A percentile compares a stretch with the other conserved stretches of the same genome.
Conservation (phyloP, 1,140 invertebrate genomes). For the Temnothorax longispinosus region DNA sequence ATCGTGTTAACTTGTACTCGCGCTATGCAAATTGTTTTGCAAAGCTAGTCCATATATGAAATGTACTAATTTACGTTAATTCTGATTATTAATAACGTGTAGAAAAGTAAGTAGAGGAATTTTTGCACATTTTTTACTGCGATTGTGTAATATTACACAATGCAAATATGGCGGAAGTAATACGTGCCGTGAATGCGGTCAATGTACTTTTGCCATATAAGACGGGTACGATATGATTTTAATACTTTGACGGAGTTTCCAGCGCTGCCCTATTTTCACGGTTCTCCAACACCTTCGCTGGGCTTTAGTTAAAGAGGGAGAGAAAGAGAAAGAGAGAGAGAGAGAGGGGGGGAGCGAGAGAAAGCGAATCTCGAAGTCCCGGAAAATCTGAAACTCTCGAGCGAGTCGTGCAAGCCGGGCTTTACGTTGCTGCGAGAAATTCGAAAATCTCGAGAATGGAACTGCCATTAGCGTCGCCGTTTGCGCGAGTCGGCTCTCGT, state of each 20-base stretch:
- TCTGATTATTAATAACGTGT: background rate
- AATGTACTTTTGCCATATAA: conserved; percentile 4
- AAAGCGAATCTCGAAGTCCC: conserved; percentile 50
- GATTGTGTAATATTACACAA: background rate
- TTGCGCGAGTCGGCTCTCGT: conserved; percentile 41
- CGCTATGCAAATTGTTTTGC: background rate
- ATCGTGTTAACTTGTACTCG: background rate
- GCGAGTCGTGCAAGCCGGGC: conserved; percentile 28
- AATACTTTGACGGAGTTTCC: conserved; percentile 66
- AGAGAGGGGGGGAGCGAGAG: background rate
- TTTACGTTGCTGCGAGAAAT: conserved; percentile 65
- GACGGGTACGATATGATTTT: conserved; percentile 47
- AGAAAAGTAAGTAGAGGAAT: background rate
- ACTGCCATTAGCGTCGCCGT: conserved; percentile 65
- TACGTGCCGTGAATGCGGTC: conserved; percentile 37
- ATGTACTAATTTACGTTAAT: background rate
- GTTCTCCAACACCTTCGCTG: background rate
- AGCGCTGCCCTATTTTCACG: conserved; percentile 50
- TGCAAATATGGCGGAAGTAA: conserved; percentile 5
- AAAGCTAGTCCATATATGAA: background rate
- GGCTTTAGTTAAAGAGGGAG: background rate
- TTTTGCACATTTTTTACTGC: background rate
- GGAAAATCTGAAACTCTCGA: conserved; percentile 57
- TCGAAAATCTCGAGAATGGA: conserved; percentile 71
- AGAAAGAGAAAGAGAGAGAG: conserved; percentile 20